Conservation (phyloP, 2,797 vertebrate genomes). For the Ispidina lecontei region DNA sequence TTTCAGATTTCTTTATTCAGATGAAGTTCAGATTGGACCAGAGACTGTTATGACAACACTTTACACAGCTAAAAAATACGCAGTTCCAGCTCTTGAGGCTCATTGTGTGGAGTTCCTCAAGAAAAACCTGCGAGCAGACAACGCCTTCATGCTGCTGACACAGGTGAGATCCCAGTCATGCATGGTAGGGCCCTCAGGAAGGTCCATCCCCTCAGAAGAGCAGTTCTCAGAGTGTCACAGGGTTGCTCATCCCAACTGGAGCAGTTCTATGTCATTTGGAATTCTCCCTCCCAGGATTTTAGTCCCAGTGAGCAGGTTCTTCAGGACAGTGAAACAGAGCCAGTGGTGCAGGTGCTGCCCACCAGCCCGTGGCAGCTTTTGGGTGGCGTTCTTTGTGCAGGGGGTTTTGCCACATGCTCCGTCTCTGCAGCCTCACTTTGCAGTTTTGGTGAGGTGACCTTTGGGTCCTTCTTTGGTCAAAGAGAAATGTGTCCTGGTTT, state of each 20-base stretch:
- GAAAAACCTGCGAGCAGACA: conserved; percentile 96
- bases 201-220: background rate
- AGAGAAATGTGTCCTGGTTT: background rate
- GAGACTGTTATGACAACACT: conserved; percentile 99
- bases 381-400: background rate
- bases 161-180: conserved; percentile 81
- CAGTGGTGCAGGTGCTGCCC: fast-evolving
- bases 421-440: background rate
- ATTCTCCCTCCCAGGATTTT: background rate
- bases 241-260: background rate
- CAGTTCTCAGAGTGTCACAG: background rate
- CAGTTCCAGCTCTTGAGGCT: conserved; percentile 93
- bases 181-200: background rate
- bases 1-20: conserved; percentile 94
- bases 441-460: background rate
- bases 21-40: conserved; percentile 96
- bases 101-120: conserved; percentile 98
- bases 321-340: background rate
- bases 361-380: background rate
- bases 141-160: conserved; percentile 96
- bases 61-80: conserved; percentile 98
- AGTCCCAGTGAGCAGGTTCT: background rate
- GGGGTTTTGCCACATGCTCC: background rate
- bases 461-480: background rate
- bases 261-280: background rate